A percentile compares a stretch with the other conserved stretches of the same genome.
Evolutionary conservation across 2,113 vertebrate species (phyloP).

Genomic region (Syngnathoides biaculeatus): DNA sequence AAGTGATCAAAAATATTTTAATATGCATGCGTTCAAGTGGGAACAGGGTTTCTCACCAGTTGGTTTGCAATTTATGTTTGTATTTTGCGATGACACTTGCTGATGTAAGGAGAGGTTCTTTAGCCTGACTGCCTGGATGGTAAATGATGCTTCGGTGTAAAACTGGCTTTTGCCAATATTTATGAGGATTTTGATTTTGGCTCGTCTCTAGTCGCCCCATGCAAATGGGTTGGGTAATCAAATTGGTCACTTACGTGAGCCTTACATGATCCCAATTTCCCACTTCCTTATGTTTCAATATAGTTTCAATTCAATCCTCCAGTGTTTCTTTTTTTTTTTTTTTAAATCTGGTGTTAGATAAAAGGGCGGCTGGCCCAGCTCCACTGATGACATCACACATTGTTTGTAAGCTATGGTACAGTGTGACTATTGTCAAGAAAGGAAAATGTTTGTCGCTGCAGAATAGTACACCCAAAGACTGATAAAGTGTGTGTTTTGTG

Average conservation of each 20-base stretch:
- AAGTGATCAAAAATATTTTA: constrained; percentile 15
- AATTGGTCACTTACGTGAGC: constrained; percentile 33
- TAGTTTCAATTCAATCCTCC: constrained; percentile 24
- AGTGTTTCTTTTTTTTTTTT: too few species aligned
- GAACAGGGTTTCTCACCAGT: neutral
- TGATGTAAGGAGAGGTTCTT: constrained; percentile 16
- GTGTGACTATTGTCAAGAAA: constrained; percentile 25
- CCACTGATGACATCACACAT: constrained; percentile 39
- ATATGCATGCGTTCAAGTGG: neutral
- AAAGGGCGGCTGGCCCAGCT: constrained; percentile 6
- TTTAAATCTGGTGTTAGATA: constrained; percentile 19
- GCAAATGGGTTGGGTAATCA: constrained; percentile 34
- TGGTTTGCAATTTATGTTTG: neutral
- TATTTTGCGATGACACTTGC: constrained; percentile 3
- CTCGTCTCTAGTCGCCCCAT: constrained; percentile 34
- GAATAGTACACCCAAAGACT: constrained; percentile 13
- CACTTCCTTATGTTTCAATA: constrained; percentile 17
- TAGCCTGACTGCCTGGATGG: constrained; percentile 13
- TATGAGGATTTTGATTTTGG: constrained; percentile 28
- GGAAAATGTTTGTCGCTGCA: constrained; percentile 32
- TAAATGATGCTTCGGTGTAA: constrained; percentile 33
- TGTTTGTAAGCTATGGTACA: constrained; percentile 30
- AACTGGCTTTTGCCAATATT: constrained; percentile 21
- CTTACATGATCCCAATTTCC: constrained; percentile 28
- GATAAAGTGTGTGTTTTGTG: constrained; percentile 31